Base-by-base conservation (phyloP, 2,113 vertebrate species). In the Nicator chloris region DNA sequence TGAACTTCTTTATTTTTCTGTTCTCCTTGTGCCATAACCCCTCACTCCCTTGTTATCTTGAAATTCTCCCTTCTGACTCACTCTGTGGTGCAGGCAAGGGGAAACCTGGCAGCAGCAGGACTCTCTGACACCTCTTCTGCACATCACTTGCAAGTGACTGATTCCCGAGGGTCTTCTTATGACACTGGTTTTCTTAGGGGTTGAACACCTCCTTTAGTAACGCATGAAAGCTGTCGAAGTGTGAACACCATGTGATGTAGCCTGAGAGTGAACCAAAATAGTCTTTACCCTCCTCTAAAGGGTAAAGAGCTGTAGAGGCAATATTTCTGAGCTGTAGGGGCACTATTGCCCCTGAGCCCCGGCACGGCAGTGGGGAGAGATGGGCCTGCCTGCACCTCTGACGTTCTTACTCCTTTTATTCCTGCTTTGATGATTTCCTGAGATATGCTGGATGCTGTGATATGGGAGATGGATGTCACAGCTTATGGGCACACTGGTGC, bases 221-320 rank as follows among this genome's bases (percentile, higher is more conserved):
- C 0, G 0, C 6, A 5, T 42, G 42, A 15, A 61, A 68, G 42
- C 13, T 3, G 7, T 26, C 10, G 5, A 13, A 71, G 76, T 1
- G 1, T 57, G 42, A 72, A 8, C 21, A 61, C 40, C 3, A 35
- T 42, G 51, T 57, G 63, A 42, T 24, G 15, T 8, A 49, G 24
- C 30, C 26, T 78, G 56, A 31, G 24, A 68, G 19, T 5, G 47
- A 81, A 30, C 24, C 71, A 47, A 21, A 31, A 15, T 1, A 19
- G 17, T 18, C n/a, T 79, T 69, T 61, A 16, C 33, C 27, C 30
- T 86, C 28, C 45, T 51, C 8, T 21, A 15, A 42, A 42, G 42
- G 42, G 42, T 42, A 15, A 42, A 42, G 42, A 42, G 42, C 42
- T 42, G 42, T 13, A 42, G 42, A 42, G 42, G 42, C 12, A 42